A percentile compares a stretch with the other conserved stretches of the same genome.
These are phyloP conservation scores for Apis dorsata DNA, from an alignment of 1,140 invertebrate genomes.

Conservation along the genomic window DNA sequence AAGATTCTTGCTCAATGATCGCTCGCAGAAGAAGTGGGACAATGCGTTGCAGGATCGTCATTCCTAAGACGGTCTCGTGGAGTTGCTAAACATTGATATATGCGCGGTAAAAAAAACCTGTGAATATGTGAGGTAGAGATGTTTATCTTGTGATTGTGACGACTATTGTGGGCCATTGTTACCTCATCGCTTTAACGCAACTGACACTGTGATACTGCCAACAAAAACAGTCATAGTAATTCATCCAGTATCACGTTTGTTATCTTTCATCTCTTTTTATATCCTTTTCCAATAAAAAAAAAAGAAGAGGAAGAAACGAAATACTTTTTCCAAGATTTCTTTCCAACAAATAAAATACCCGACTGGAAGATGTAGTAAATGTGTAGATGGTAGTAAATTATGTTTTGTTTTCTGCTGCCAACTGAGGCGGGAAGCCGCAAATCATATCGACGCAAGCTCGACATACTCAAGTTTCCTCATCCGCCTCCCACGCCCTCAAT, in stretches of 20 bases:
- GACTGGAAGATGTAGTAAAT: background rate
- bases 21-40: conserved; percentile 30
- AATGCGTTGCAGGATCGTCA: conserved; percentile 29
- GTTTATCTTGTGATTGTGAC: conserved; percentile 5
- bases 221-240: too few relatives aligned
- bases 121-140: conserved; percentile 27
- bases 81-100: conserved; percentile 40
- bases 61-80: conserved; percentile 26
- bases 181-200: background rate
- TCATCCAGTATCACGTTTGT: too few relatives aligned
- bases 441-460: conserved; percentile 58
- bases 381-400: conserved; percentile 34
- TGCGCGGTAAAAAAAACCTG: conserved; percentile 9
- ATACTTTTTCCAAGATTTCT: background rate
- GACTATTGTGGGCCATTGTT: background rate
- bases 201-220: background rate
- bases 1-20: conserved; percentile 34
- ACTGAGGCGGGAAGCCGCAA: conserved; percentile 45
- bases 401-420: conserved; percentile 42
- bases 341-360: background rate
- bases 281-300: too few relatives aligned
- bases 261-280: too few relatives aligned
- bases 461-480: conserved; percentile 51
- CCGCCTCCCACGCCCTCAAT: conserved; percentile 50
- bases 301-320: too few relatives aligned